Base-by-base conservation (phyloP, 2,113 vertebrate species). In the Etheostoma spectabile region DNA sequence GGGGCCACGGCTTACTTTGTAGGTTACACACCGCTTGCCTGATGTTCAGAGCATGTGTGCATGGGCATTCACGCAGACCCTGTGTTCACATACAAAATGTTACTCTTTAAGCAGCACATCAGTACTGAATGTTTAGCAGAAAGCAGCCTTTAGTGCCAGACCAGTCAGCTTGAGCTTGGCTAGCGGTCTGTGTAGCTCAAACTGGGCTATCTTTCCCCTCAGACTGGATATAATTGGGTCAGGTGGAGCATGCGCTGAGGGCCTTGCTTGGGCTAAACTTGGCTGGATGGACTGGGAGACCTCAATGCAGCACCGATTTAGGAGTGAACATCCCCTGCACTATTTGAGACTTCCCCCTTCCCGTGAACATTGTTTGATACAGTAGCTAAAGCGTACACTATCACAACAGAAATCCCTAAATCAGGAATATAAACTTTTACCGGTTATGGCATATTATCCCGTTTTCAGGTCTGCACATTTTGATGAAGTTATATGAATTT, bases 181-280 rank as follows among this genome's bases (percentile, higher is more conserved):
- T 68, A 62, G 60, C 22, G 75, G 86, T 84, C 85, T 84, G 49
- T 59, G 87, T 72, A 59, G 80, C 85, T 90, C 77, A 92, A 92
- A 93, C 79, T 89, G 79, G 86, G 88, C 90, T 93, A 83, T 89
- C 79, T 80, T 87, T 89, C 88, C 79, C 79, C 74, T 85, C 86
- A 90, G 86, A 91, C 85, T 86, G 86, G 80, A 82, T 89, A 77
- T 85, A 93, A 93, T 71, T 94, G 93, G 93, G 93, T 93, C 93
- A 92, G 89, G 71, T 87, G 77, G 78, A 86, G 82, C 53, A 14
- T 75, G 88, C 63, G 83, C 89, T 75, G 22, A 85, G 72, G 91
- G 86, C 90, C 83, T 85, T 2, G 51, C 86, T 77, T 13, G 45
- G 79, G 79, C 88, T 90, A 92, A 87, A 92, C 86, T 86, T 87